These are phyloP conservation scores for Amphipoea lucens DNA, from an alignment of 2,888 invertebrate genomes.

Conservation along the genomic window DNA sequence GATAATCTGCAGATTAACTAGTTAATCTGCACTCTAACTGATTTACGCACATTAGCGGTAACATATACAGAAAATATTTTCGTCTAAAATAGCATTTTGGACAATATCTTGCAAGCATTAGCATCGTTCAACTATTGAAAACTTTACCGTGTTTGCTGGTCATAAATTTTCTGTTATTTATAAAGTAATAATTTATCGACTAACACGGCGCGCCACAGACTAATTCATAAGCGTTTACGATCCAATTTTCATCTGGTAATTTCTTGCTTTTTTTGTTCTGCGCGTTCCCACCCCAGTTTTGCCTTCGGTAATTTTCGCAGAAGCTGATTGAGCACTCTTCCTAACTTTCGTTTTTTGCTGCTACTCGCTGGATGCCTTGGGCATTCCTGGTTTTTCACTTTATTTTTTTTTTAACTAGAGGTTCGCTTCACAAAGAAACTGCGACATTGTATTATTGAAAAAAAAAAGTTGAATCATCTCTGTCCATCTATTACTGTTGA, in stretches of 20 bases:
- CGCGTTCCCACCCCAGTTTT: not conserved
- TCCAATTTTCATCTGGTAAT: constrained; percentile 16
- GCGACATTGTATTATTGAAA: not conserved
- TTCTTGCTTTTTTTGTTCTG: not conserved
- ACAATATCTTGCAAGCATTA: not conserved
- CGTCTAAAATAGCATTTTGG: not conserved
- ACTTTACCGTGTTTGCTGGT: not conserved
- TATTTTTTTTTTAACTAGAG: not conserved
- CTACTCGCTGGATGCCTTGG: not conserved
- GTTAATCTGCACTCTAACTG: too few species aligned
- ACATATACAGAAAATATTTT: not conserved
- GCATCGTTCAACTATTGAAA: constrained; percentile 15
- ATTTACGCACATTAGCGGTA: too few species aligned
- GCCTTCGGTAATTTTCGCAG: not conserved
- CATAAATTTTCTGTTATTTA: constrained; percentile 38
- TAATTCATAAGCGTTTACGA: not conserved
- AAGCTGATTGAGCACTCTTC: not conserved
- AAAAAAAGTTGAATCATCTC: not conserved
- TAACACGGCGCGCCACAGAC: not conserved
- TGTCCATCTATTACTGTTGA: not conserved
- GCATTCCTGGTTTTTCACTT: not conserved
- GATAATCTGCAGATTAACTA: too few species aligned
- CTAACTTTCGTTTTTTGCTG: not conserved
- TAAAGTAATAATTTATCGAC: constrained; percentile 21
- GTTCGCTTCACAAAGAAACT: not conserved